Evolutionary conservation across 2,888 invertebrate species (phyloP), one percentile per base, ranked within the genome.

Genomic region (Phaedon cochleariae): DNA sequence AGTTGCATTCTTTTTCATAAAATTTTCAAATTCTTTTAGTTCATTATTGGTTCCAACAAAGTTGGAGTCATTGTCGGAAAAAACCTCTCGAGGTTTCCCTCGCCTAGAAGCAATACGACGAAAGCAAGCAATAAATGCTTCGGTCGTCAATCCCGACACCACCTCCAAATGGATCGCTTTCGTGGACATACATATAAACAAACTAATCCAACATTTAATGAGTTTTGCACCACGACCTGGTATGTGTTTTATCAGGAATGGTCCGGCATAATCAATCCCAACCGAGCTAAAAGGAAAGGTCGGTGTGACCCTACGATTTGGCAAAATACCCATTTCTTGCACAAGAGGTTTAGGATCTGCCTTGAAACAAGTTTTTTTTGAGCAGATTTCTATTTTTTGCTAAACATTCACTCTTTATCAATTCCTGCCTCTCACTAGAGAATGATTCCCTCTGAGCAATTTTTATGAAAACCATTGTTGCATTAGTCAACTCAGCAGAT

Each of bases 251-350:
- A 64, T 51, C 5, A 55, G 12, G 52, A 65, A 59, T 29, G 65
- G 68, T 15, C 66, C 70, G 1, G 63, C 67, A 59, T 64, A 67
- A 41, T 67, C 68, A 18, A 69, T 12, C 4, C 67, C 76, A 15
- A 61, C 41, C 22, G 64, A 62, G 53, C 59, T 18, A 62, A 72
- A 71, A 9, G 68, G 64, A 55, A 46, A 34, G 6, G 49, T 21
- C 12, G 54, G 61, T 10, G n/a, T 37, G 18, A 71, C 48, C 9
- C n/a, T n/a, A n/a, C n/a, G n/a, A n/a, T n/a, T n/a, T n/a, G n/a
- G n/a, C n/a, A n/a, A n/a, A n/a, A n/a, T n/a, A n/a, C n/a, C n/a
- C n/a, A n/a, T n/a, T n/a, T n/a, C n/a, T n/a, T n/a, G n/a, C n/a
- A n/a, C n/a, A n/a, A n/a, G n/a, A n/a, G n/a, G n/a, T n/a, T n/a